Evolutionary conservation across 1,140 invertebrate genomes (phyloP).

Genomic region (Panulirus ornatus): DNA sequence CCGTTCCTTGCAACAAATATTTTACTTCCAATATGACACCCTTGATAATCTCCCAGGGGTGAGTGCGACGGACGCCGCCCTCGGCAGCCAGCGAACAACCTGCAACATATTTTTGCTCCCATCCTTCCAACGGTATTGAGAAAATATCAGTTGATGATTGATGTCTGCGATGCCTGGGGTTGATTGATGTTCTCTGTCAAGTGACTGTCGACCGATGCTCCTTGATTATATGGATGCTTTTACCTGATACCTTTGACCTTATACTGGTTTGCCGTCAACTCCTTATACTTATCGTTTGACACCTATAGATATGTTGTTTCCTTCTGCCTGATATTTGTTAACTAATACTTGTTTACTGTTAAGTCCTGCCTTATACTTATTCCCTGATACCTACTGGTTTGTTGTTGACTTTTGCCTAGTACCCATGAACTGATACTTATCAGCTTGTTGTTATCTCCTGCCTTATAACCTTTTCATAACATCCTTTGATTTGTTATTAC

Average conservation of each 20-base stretch:
- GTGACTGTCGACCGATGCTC: no score
- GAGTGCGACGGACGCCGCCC: conserved; percentile 18
- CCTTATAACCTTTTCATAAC: no score
- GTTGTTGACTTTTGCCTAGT: background rate
- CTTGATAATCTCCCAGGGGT: conserved; percentile 61
- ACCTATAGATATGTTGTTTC: no score
- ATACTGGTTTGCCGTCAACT: no score
- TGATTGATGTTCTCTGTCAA: no score
- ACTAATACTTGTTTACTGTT: background rate
- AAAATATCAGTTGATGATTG: conserved; percentile 54
- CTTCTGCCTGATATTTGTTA: background rate
- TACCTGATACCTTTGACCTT: no score
- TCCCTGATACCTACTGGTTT: background rate
- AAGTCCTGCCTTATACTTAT: background rate
- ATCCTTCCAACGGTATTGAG: conserved; percentile 56
- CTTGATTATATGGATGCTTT: no score
- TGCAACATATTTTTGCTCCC: conserved; percentile 44
- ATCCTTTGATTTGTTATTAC: no score
- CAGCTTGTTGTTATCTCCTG: no score
- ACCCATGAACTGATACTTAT: background rate
- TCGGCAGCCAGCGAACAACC: conserved; percentile 43
- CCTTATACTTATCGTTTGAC: no score
- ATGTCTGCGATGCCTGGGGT: conserved; percentile 38
- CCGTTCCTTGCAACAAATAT: conserved; percentile 65
- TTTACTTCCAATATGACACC: conserved; percentile 65